Base-by-base conservation (phyloP, 2,797 vertebrate genomes). In the Forpus xanthops region DNA sequence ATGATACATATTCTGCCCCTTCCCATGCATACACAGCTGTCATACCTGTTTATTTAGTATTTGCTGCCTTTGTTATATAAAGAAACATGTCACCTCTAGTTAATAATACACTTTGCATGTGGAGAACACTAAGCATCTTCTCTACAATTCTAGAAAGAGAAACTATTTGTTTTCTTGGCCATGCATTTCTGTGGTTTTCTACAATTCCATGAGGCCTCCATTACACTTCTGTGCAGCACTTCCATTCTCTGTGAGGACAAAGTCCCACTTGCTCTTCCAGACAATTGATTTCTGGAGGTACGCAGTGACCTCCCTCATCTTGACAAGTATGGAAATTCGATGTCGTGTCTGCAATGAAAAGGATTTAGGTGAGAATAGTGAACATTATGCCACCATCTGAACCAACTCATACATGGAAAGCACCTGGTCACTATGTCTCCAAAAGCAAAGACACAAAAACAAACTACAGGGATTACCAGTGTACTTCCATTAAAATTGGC, bases 201-300 rank as follows among this genome's bases (percentile, higher is more conserved):
- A 37, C 87, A 77, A 0, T 62, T 64, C 65, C 2, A 0, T 3
- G 20, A 53, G 52, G 41, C 65, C 14, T 35, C 71, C 42, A 9
- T 77, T 45, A 80, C 42, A 70, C 2, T 62, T 91, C 79, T 35
- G 74, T 73, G 71, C 96, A 96, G 73, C 94, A 96, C 39, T 84
- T 96, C 95, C 94, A 95, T 30, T 49, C 77, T 35, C 75, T 66
- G 42, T 75, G 58, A 58, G 85, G 87, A 52, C 94, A 95, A 53
- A 90, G 70, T 14, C 93, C 87, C n/a, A 6, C 73, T 18, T 94
- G 89, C 24, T 88, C 60, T 6, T 79, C n/a, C 66, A 86, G 17
- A 18, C 93, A 94, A 15, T 50, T 44, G 42, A 94, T 88, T 78
- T 72, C 25, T 30, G 90, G 83, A 62, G 87, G 44, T 13, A 96